Percentiles rank a stretch among this genome's conserved stretches.
phyloP scores from a whole-genome alignment of 2,113 vertebrate genomes.

The Caracal caracal region DNA sequence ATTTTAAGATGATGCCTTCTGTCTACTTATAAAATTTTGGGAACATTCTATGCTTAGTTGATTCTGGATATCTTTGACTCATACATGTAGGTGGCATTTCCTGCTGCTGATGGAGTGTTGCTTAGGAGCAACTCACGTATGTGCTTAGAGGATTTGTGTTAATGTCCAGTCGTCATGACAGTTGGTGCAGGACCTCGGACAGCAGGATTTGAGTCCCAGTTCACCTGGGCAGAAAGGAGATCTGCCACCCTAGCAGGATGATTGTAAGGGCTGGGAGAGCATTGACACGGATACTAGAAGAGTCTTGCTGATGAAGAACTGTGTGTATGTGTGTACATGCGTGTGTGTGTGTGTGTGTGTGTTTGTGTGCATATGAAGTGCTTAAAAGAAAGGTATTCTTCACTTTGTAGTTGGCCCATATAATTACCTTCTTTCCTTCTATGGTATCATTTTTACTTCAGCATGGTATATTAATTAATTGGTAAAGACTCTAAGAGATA shows the following conservation, averaged over 20 bases:
- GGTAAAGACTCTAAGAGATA: background rate
- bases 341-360: background rate
- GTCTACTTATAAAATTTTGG: background rate
- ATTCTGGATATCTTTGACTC: slow-evolving; percentile 17
- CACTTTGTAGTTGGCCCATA: background rate
- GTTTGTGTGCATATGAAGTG: background rate
- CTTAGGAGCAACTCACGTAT: background rate
- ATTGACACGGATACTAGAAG: background rate
- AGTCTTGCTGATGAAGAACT: background rate
- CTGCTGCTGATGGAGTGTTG: background rate
- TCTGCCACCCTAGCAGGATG: background rate
- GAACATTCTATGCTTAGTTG: background rate
- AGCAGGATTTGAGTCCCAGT: background rate
- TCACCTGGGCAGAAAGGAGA: background rate
- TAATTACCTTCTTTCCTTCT: background rate
- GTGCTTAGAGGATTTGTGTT: background rate
- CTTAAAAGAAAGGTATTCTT: background rate
- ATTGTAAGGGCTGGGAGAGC: background rate
- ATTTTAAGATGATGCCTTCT: slow-evolving; percentile 14
- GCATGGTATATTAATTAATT: background rate
- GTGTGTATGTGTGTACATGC: background rate
- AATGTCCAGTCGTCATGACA: background rate
- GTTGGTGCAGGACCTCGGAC: background rate
- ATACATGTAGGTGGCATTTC: background rate
- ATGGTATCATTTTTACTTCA: background rate